phyloP scores from a whole-genome alignment of 2,113 vertebrate genomes.

The Anser brachyrhynchus region DNA sequence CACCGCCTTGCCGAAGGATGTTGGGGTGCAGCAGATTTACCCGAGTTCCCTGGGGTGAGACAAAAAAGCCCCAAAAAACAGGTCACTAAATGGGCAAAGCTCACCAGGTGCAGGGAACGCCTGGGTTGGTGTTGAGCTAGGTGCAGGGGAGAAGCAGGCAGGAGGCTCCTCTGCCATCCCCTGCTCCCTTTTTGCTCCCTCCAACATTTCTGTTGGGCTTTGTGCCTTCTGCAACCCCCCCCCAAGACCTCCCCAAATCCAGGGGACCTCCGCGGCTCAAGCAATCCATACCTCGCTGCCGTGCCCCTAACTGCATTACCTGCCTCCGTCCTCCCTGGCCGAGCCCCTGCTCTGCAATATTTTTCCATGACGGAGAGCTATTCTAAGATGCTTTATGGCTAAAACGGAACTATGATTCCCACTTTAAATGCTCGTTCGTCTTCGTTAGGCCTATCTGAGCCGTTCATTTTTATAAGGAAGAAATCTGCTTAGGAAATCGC shows the following conservation, averaged over 20 bases:
- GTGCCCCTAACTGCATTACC: background rate
- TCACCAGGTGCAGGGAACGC: background rate
- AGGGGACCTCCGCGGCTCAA: background rate
- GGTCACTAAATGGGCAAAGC: background rate
- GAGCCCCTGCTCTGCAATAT: background rate
- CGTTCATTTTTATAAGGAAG: background rate
- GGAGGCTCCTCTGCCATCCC: background rate
- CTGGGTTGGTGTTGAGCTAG: background rate
- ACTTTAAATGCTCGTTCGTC: constrained; percentile 24
- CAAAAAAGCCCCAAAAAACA: accelerated
- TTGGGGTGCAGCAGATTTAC: background rate
- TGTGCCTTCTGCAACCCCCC: background rate
- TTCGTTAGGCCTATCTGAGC: background rate
- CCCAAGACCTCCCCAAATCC: background rate
- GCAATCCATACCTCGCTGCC: background rate
- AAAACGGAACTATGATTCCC: background rate
- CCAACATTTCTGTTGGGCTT: background rate
- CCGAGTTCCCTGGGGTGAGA: accelerated
- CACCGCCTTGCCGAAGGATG: background rate
- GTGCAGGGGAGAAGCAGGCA: background rate
- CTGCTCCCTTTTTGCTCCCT: background rate
- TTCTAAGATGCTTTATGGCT: constrained; percentile 18
- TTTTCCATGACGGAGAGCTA: background rate
- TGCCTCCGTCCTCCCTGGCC: background rate
- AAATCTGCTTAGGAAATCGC: constrained; percentile 14